phyloP scores from a whole-genome alignment of 2,113 vertebrate species.

The Nymphicus hollandicus region DNA sequence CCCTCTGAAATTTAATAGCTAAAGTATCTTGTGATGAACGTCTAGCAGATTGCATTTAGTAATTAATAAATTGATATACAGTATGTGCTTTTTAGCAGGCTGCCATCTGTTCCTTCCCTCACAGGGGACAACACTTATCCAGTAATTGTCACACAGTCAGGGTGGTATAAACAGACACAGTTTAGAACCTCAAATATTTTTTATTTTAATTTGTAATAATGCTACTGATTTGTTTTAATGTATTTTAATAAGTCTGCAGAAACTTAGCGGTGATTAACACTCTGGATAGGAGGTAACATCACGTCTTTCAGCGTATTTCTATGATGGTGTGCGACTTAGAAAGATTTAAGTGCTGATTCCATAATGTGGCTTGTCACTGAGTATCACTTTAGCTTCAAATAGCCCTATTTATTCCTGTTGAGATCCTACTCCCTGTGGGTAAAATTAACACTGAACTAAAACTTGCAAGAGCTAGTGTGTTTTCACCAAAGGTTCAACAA shows the following conservation, averaged over 20 bases:
- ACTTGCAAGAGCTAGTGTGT: not conserved
- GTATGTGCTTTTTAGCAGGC: constrained; percentile 63
- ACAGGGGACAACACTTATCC: constrained; percentile 51
- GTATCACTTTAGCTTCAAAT: not conserved
- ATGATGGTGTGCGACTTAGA: not conserved
- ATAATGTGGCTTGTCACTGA: not conserved
- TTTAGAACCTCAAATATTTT: constrained; percentile 5
- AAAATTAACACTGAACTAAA: not conserved
- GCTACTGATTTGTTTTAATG: not conserved
- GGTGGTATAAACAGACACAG: constrained; percentile 46
- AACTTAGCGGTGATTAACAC: not conserved
- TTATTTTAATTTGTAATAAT: constrained; percentile 17
- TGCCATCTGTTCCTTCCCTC: constrained; percentile 68
- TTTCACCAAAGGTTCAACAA: not conserved
- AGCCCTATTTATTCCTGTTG: not conserved
- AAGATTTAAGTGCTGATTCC: not conserved
- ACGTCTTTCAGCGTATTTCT: not conserved
- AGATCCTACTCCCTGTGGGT: not conserved
- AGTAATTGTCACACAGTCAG: constrained; percentile 47
- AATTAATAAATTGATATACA: constrained; percentile 72
- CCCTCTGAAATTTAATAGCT: constrained; percentile 58
- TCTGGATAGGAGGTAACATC: not conserved
- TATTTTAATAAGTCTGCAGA: constrained; percentile 14
- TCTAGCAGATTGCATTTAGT: constrained; percentile 70
- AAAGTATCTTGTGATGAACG: constrained; percentile 55